Percentiles rank a stretch among this genome's conserved stretches.
Evolutionary conservation across 2,113 vertebrate genomes (phyloP).

Genomic region (Odontophorus gujanensis): DNA sequence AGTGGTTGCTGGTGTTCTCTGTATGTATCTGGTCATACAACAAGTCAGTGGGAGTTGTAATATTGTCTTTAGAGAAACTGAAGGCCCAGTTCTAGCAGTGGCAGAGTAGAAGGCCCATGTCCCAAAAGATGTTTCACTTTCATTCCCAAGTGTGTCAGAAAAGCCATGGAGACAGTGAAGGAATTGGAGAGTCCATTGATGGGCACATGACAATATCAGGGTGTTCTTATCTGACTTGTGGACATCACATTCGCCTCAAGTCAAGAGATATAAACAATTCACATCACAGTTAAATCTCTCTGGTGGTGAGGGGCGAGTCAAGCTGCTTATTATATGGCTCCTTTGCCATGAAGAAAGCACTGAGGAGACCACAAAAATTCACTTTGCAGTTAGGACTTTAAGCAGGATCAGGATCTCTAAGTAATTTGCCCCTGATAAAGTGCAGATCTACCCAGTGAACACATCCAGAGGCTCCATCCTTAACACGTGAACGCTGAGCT

Average conservation of each 20-base stretch:
- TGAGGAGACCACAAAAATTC: neutral
- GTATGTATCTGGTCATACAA: neutral
- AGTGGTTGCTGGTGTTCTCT: neutral
- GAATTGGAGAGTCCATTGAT: neutral
- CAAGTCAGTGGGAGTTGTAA: neutral
- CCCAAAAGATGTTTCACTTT: neutral
- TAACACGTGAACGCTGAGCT: neutral
- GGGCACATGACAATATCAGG: neutral
- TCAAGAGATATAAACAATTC: neutral
- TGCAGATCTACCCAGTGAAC: neutral
- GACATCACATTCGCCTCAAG: neutral
- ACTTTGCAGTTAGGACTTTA: neutral
- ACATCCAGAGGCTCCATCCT: neutral
- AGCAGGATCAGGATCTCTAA: neutral
- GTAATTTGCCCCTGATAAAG: neutral
- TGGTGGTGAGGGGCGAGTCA: neutral
- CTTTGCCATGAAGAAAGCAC: neutral
- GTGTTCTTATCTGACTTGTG: neutral
- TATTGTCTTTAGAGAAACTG: neutral
- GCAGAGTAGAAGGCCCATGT: neutral
- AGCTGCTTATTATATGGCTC: neutral
- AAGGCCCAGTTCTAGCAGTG: neutral
- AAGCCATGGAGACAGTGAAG: neutral
- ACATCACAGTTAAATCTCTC: neutral
- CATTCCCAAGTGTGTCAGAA: neutral